Evolutionary conservation across 2,888 invertebrate species (phyloP), one percentile per base, ranked within the genome.

Genomic region (Nomada ruficornis): DNA sequence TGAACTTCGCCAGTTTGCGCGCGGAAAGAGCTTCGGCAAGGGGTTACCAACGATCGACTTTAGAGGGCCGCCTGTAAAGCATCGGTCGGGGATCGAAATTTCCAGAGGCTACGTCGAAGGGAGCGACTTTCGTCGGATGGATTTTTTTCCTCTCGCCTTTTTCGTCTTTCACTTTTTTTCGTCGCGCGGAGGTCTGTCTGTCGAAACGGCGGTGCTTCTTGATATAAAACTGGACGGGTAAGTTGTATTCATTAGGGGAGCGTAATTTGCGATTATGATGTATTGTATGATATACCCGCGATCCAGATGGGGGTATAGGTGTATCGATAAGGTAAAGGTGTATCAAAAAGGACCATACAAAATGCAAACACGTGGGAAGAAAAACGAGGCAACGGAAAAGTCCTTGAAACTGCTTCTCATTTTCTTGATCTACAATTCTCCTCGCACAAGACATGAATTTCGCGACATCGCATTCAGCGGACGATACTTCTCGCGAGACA

Each of bases 1-100:
- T 82, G 83, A 88, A 89, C 89, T 83, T 80, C 85, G 82, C 75
- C 79, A 77, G 69, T 79, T 82, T 80, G 74, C 71, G 64, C 64
- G 82, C 83, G 44, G 60, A 70, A 77, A 52, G 60, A 70, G 82
- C 82, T 82, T 69, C 75, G 74, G 79, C 70, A 76, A 76, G 76
- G 50, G 84, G 84, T 79, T 73, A 72, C 69, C 84, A 44, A 59
- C 79, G 83, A 84, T 84, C 83, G 83, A 83, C 83, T 84, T 84
- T 79, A 76, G 84, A 83, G 75, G 47, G 57, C 71, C 44, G 50
- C 20, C 63, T 71, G 82, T 71, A 57, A 68, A 76, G 74, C 78
- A 78, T 74, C 59, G 77, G 59, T 47, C 73, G 84, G 79, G 79
- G 79, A 72, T 84, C 83, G 83, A 76, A 84, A 79, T 83, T 83